A percentile compares a stretch with the other conserved stretches of the same genome.
phyloP scores from a whole-genome alignment of 2,888 invertebrate genomes.

The Gastrophysa polygoni region DNA sequence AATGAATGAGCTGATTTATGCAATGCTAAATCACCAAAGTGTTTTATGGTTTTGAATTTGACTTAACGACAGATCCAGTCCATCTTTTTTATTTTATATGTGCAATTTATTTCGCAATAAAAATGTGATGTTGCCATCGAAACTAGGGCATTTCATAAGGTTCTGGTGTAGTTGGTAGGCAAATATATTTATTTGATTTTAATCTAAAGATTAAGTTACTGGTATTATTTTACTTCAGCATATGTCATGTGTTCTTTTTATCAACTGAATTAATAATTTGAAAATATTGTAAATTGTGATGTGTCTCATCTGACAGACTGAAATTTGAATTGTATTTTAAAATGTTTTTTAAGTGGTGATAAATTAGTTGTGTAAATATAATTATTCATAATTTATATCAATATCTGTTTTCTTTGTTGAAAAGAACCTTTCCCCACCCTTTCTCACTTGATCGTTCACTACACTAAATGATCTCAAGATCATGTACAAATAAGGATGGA shows the following conservation, averaged over 20 bases:
- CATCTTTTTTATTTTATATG: conserved; percentile 39
- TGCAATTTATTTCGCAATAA: conserved; percentile 52
- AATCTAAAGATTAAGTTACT: conserved; percentile 21
- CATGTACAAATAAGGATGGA: no score
- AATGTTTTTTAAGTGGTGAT: conserved; percentile 20
- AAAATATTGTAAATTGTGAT: conserved; percentile 32
- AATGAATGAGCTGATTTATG: conserved; percentile 45
- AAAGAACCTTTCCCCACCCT: no score
- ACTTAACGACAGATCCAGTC: conserved; percentile 32
- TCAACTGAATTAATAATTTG: conserved; percentile 18
- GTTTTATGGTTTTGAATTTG: conserved; percentile 42
- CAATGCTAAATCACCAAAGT: conserved; percentile 53
- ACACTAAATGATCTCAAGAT: no score
- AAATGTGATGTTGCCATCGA: conserved; percentile 46
- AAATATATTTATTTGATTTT: conserved; percentile 36
- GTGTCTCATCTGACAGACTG: conserved; percentile 36
- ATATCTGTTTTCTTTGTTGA: not conserved
- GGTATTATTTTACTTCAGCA: conserved; percentile 25
- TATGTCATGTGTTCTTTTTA: conserved; percentile 25
- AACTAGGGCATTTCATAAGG: conserved; percentile 19
- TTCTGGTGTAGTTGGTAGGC: conserved; percentile 27
- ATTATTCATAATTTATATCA: conserved; percentile 21
- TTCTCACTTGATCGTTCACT: no score
- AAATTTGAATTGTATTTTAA: conserved; percentile 31
- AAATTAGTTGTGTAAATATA: conserved; percentile 27